Evolutionary conservation across 2,888 invertebrate genomes (phyloP).

Genomic region (Andricus quercusramuli): DNA sequence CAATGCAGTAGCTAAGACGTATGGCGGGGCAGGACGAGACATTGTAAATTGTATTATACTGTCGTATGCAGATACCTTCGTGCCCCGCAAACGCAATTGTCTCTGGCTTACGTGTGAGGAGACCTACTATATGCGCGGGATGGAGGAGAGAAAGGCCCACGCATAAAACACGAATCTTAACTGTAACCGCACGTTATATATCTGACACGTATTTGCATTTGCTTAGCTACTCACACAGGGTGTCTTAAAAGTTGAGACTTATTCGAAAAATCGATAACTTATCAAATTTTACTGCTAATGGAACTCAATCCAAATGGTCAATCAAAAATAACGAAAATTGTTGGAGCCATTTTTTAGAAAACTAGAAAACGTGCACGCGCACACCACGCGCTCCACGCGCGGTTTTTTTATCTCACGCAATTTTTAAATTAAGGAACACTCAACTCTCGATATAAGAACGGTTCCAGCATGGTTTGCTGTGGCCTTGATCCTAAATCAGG

Average conservation of each 20-base stretch:
- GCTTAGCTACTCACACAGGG: constrained; percentile 25
- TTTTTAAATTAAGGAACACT: too few relatives aligned
- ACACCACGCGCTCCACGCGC: too few relatives aligned
- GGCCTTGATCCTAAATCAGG: too few relatives aligned
- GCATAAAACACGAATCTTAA: constrained; percentile 40
- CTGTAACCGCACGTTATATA: constrained; percentile 33
- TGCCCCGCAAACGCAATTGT: constrained; percentile 73
- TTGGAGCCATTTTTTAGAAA: too few relatives aligned
- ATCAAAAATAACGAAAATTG: too few relatives aligned
- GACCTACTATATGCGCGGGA: constrained; percentile 30
- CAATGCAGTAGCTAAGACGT: constrained; percentile 62
- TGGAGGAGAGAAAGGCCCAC: constrained; percentile 50
- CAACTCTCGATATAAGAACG: too few relatives aligned
- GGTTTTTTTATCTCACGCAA: too few relatives aligned
- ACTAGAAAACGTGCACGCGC: too few relatives aligned
- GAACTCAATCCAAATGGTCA: too few relatives aligned
- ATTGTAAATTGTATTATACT: constrained; percentile 69
- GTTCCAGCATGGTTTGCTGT: too few relatives aligned
- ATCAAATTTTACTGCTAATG: too few relatives aligned
- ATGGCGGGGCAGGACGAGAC: constrained; percentile 51
- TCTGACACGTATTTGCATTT: constrained; percentile 27
- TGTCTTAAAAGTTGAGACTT: not conserved
- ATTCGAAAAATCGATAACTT: not conserved
- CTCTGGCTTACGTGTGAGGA: constrained; percentile 58
- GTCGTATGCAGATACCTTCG: constrained; percentile 62